Percentiles rank a stretch among this genome's conserved stretches.
Evolutionary conservation across 35 echinoderm and acorn worm species (phyloP).

Genomic region (Heliocidaris erythrogramma): DNA sequence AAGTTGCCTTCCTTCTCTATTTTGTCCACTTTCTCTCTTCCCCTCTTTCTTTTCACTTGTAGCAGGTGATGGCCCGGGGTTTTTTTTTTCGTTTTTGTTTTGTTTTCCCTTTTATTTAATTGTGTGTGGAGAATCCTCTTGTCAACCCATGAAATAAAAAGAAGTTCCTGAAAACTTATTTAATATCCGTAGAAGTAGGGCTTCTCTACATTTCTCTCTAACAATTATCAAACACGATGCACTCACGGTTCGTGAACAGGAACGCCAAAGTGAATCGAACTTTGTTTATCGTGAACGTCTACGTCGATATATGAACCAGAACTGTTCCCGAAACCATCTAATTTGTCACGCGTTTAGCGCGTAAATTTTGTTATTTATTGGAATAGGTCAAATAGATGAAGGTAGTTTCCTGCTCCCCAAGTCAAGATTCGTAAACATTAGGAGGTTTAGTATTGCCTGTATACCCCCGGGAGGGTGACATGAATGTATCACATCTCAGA

Average conservation of each 20-base stretch:
- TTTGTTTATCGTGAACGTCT: not conserved
- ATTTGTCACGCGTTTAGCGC: slow-evolving; percentile 8
- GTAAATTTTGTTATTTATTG: slow-evolving; percentile 8
- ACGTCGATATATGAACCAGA: not conserved
- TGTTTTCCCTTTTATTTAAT: too few species aligned
- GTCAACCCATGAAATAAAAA: not conserved
- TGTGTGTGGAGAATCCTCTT: too few species aligned
- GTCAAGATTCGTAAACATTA: slow-evolving; percentile 5
- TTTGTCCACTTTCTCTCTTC: too few species aligned
- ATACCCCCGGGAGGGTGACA: not conserved
- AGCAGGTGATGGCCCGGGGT: too few species aligned
- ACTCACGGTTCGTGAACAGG: not conserved
- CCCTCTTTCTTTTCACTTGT: too few species aligned
- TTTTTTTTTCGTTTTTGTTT: too few species aligned
- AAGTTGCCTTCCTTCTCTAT: too few species aligned
- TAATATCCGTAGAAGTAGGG: not conserved
- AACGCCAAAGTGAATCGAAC: not conserved
- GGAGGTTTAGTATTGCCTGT: slow-evolving; percentile 1
- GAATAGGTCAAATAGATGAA: slow-evolving; percentile 12
- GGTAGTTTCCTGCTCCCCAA: not conserved
- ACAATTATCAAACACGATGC: too few species aligned
- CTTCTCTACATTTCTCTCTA: too few species aligned
- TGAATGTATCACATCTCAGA: not conserved
- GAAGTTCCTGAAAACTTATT: not conserved
- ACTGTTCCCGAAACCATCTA: not conserved